A percentile compares a stretch with the other conserved stretches of the same genome.
These are phyloP conservation scores for Hoplodrina blanda DNA, from an alignment of 2,888 invertebrate genomes.

Conservation along the genomic window DNA sequence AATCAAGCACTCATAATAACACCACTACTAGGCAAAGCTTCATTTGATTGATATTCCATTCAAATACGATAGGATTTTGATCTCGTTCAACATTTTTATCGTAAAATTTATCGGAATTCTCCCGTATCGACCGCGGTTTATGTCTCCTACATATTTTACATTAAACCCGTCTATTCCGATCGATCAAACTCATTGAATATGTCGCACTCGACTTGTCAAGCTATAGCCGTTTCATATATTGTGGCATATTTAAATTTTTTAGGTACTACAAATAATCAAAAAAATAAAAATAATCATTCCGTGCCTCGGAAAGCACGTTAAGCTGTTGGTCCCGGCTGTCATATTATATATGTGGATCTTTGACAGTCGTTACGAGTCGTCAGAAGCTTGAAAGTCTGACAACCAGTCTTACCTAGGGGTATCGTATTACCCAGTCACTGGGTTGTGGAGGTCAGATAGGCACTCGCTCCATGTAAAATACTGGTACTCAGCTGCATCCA, in stretches of 20 bases:
- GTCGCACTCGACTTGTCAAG: constrained; percentile 21
- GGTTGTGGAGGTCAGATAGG: too few species aligned
- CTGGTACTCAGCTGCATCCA: too few species aligned
- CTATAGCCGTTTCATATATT: constrained; percentile 18
- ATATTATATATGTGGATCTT: too few species aligned
- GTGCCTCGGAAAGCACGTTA: too few species aligned
- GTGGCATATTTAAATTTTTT: background rate
- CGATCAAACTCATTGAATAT: constrained; percentile 43
- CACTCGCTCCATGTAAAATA: too few species aligned
- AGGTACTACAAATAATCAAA: background rate
- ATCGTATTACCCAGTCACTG: too few species aligned
- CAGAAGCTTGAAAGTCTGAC: too few species aligned
- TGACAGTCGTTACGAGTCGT: too few species aligned
- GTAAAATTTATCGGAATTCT: constrained; percentile 8
- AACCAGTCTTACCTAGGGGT: too few species aligned
- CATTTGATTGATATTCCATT: constrained; percentile 31
- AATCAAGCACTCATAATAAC: background rate
- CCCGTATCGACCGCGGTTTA: constrained; percentile 29
- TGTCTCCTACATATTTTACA: constrained; percentile 15
- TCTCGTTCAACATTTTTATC: background rate
- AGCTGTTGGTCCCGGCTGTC: too few species aligned
- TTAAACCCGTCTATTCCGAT: constrained; percentile 25
- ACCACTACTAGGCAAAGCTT: constrained; percentile 4
- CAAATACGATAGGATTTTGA: constrained; percentile 3
- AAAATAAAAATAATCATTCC: too few species aligned